Evolutionary conservation across 1,140 invertebrate genomes (phyloP).

Genomic region (Stegodyphus dumicola): DNA sequence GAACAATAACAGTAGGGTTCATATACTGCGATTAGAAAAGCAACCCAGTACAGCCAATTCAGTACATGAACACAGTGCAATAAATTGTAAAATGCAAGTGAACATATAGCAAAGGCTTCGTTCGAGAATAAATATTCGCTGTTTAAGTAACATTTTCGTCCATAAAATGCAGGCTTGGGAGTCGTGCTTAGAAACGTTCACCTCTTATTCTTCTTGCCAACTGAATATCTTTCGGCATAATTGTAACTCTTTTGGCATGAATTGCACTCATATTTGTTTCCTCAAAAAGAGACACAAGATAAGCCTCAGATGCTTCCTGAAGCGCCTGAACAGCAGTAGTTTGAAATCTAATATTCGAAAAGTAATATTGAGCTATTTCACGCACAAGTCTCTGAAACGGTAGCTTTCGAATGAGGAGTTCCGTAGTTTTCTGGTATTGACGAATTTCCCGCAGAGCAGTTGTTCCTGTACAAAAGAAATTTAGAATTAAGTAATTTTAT

Average conservation of each 20-base stretch:
- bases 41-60: no score
- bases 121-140: no score
- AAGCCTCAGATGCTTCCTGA: background rate
- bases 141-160: no score
- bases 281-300: background rate
- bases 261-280: background rate
- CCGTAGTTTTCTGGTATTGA: background rate
- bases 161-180: no score
- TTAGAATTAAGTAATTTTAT: no score
- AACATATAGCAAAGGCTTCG: no score
- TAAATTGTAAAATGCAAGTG: no score
- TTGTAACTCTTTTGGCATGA: background rate
- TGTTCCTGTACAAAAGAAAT: background rate
- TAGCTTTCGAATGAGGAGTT: slow-evolving; percentile 7
- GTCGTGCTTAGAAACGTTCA: background rate
- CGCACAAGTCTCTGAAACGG: background rate
- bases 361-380: background rate
- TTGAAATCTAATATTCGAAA: background rate
- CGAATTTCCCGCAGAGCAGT: background rate
- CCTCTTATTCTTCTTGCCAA: background rate
- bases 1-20: no score
- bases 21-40: no score
- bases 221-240: slow-evolving; percentile 27
- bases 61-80: no score
- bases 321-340: background rate